Base-by-base conservation (phyloP, 2,888 invertebrate species). In the Subacronicta megacephala region DNA sequence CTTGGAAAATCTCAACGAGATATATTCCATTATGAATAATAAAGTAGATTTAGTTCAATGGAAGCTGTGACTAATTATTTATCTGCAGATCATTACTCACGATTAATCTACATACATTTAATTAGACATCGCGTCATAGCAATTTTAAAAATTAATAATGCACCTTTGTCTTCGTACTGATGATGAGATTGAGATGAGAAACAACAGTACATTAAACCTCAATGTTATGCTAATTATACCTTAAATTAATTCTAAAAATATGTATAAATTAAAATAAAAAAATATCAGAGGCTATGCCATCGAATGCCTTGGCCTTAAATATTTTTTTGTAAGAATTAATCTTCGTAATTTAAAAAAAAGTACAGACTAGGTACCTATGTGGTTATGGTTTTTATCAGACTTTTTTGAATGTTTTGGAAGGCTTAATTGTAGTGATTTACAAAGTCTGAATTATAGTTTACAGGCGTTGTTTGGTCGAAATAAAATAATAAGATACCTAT, bases 61-160 rank as follows among this genome's bases (percentile, higher is more conserved):
- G 58, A 69, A 62, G 17, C 38, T 47, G 52, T 69, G 74, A 69
- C 50, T 62, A 73, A 69, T 68, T 36, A 46, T 41, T 46, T 50
- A 60, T 47, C 47, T 55, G 36, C 44, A 33, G 13, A 52, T 18
- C n/a, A 29, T 58, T 54, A 52, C 51, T 55, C 31, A 50, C 20
- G 15, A 47, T 52, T 15, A 36, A 45, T 31, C 26, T 43, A 15
- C 18, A 50, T 37, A 13, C 12, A 10, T 36, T 33, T 16, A 46
- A 38, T 16, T 31, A 2, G 13, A 20, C 7, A 36, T 10, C 31
- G 59, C 12, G 46, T 41, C 38, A 53, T 7, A 13, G 38, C 15
- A 9, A 46, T 50, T 44, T 47, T 31, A 41, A 53, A n/a, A 31
- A 41, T 51, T 38, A 45, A 55, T 52, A 52, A 31, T 36, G 49